Percentiles rank a stretch among this genome's conserved stretches.
Evolutionary conservation across 2,113 vertebrate genomes (phyloP).

Genomic region (Dissostichus mawsoni): DNA sequence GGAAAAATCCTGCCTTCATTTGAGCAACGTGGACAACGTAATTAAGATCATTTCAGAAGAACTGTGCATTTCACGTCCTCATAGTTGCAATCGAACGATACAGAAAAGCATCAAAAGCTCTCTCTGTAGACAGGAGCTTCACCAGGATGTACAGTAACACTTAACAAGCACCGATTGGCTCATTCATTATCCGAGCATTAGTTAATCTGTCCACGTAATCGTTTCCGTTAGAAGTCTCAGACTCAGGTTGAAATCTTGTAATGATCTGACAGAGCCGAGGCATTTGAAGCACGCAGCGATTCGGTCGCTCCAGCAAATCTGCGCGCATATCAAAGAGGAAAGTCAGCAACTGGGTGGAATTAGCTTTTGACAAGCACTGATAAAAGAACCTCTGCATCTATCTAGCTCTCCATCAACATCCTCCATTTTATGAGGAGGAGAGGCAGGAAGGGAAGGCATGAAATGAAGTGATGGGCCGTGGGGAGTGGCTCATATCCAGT

Average conservation of each 20-base stretch:
- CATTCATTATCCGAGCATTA: constrained; percentile 48
- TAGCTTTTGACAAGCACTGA: constrained; percentile 53
- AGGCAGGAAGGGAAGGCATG: constrained; percentile 35
- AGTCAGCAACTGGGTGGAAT: constrained; percentile 46
- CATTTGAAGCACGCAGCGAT: constrained; percentile 44
- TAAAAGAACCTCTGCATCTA: constrained; percentile 43
- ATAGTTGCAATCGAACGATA: constrained; percentile 17
- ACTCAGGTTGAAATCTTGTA: constrained; percentile 47
- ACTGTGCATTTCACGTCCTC: constrained; percentile 26
- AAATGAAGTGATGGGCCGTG: constrained; percentile 26
- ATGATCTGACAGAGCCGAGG: constrained; percentile 54
- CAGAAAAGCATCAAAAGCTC: constrained; percentile 31
- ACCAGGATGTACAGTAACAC: constrained; percentile 36
- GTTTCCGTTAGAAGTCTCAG: constrained; percentile 47
- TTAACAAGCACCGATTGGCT: constrained; percentile 32
- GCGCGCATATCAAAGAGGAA: constrained; percentile 56
- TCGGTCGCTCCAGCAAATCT: constrained; percentile 51
- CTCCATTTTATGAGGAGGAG: constrained; percentile 33
- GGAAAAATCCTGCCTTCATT: constrained; percentile 53
- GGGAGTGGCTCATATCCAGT: constrained; percentile 32
- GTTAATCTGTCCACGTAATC: constrained; percentile 62
- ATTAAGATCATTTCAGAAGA: constrained; percentile 54
- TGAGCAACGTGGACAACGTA: constrained; percentile 47
- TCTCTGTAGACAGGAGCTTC: constrained; percentile 20
- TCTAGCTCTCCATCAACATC: constrained; percentile 48